phyloP scores from a whole-genome alignment of 35 echinoderm and acorn worm genomes.

The Ophiothrix spiculata region DNA sequence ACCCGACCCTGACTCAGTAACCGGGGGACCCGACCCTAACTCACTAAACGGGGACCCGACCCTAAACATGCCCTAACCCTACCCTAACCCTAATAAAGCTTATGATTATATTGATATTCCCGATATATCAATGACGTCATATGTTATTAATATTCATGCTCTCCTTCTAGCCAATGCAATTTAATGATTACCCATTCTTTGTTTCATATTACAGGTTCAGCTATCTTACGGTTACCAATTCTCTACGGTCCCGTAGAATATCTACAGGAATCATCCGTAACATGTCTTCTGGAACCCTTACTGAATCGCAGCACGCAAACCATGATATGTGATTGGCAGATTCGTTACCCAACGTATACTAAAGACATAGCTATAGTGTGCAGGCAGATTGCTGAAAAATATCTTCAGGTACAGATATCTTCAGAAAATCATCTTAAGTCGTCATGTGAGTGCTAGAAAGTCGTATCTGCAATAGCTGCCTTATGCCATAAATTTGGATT shows the following conservation, averaged over 20 bases:
- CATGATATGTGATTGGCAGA: constrained; percentile 12
- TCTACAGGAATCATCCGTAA: constrained; percentile 71
- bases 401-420: constrained; percentile 26
- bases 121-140: too few relatives aligned
- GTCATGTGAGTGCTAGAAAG: too few relatives aligned
- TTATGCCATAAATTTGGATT: too few relatives aligned
- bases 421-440: neutral
- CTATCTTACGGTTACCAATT: constrained; percentile 68
- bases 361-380: constrained; percentile 24
- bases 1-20: too few relatives aligned
- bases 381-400: constrained; percentile 23
- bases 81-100: too few relatives aligned
- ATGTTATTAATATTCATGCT: too few relatives aligned
- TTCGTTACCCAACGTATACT: constrained; percentile 24
- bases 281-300: constrained; percentile 13
- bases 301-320: constrained; percentile 12
- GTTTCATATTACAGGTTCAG: neutral
- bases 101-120: too few relatives aligned
- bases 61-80: too few relatives aligned
- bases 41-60: too few relatives aligned
- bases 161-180: too few relatives aligned
- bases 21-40: too few relatives aligned
- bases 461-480: too few relatives aligned
- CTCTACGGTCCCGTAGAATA: constrained; percentile 84
- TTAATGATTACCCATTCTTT: neutral